Percentiles rank a stretch among this genome's conserved stretches.
These are phyloP conservation scores for Tridacna gigas DNA, from an alignment of 2,888 invertebrate genomes.

Conservation along the genomic window DNA sequence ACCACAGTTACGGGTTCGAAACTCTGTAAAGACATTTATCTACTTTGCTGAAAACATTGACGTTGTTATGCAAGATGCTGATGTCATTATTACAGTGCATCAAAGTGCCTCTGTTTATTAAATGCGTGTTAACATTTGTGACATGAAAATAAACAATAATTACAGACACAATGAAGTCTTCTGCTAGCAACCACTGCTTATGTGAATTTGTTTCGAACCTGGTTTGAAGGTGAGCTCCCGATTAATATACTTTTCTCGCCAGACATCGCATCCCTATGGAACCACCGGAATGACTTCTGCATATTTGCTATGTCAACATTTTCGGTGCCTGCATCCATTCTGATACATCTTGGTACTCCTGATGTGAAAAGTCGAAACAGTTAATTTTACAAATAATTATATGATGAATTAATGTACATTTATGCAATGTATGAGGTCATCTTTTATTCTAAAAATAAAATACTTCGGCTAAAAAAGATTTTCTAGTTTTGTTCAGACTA, in stretches of 20 bases:
- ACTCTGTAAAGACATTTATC: not conserved
- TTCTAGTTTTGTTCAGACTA: not conserved
- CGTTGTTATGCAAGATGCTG: slow-evolving; percentile 7
- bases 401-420: slow-evolving; percentile 11
- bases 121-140: slow-evolving; percentile 1
- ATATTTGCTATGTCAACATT: slow-evolving; percentile 44
- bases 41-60: slow-evolving; percentile 3
- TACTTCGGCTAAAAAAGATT: not conserved
- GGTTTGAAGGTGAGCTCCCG: slow-evolving; percentile 50
- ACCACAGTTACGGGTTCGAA: not conserved
- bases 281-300: slow-evolving; percentile 52
- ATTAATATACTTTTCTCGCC: slow-evolving; percentile 52
- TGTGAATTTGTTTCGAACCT: slow-evolving; percentile 27
- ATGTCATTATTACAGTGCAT: not conserved
- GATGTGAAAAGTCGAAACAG: slow-evolving; percentile 11
- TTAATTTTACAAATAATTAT: slow-evolving; percentile 7
- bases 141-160: slow-evolving; percentile 1
- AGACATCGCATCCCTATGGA: slow-evolving; percentile 37
- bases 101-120: slow-evolving; percentile 2
- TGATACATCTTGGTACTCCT: slow-evolving; percentile 51
- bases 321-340: slow-evolving; percentile 52
- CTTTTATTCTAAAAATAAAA: slow-evolving; percentile 1
- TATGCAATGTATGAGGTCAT: not conserved
- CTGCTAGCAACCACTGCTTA: slow-evolving; percentile 15
- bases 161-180: slow-evolving; percentile 10